Evolutionary conservation across 2,113 vertebrate species (phyloP).

Genomic region (Marcusenius ussheri): DNA sequence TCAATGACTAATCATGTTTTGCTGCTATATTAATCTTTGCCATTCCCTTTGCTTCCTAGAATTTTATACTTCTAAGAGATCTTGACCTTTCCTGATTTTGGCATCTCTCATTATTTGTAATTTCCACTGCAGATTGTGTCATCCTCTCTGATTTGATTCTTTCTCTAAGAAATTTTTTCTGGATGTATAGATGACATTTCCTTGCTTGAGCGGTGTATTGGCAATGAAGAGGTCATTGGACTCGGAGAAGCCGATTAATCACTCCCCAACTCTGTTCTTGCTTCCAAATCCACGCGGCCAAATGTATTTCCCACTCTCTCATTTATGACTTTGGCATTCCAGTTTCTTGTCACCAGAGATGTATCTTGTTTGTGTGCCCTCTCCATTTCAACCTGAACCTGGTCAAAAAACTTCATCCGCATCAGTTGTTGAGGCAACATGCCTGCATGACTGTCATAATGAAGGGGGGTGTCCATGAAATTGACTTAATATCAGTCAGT

Average conservation of each 20-base stretch:
- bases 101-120: not conserved
- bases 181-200: not conserved
- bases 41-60: not conserved
- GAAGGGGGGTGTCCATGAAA: not conserved
- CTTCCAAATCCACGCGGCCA: not conserved
- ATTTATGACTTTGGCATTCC: not conserved
- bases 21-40: not conserved
- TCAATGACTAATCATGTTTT: not conserved
- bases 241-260: not conserved
- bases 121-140: not conserved
- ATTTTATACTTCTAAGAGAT: not conserved
- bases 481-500: not conserved
- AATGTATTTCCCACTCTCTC: not conserved
- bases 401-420: not conserved
- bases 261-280: not conserved
- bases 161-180: not conserved
- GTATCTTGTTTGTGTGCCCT: not conserved
- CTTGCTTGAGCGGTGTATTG: not conserved
- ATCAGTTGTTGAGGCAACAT: not conserved
- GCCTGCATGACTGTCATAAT: not conserved
- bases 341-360: not conserved
- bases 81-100: not conserved
- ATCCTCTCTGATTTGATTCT: not conserved
- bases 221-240: not conserved
- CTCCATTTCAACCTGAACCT: not conserved